These are phyloP conservation scores for Sebastes iracundus DNA, from an alignment of 2,797 vertebrate genomes.

Conservation along the genomic window DNA sequence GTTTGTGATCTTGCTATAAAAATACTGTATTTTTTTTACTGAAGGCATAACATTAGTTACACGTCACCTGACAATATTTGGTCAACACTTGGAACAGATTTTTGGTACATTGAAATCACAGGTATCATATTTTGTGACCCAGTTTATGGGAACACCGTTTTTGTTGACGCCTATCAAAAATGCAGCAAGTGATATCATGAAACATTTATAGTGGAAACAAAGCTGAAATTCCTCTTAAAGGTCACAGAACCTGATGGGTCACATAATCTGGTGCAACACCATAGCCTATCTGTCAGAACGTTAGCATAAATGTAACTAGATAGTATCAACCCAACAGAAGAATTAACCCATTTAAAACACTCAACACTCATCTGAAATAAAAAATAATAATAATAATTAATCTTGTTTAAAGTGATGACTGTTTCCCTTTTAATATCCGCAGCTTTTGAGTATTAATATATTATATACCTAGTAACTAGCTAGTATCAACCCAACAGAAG, in stretches of 20 bases:
- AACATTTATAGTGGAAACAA: neutral
- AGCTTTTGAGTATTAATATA: too few species aligned
- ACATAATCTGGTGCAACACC: neutral
- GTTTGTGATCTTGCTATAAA: neutral
- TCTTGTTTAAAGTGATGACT: neutral
- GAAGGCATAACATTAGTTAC: neutral
- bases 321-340: neutral
- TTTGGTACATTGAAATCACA: neutral
- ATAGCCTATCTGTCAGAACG: neutral
- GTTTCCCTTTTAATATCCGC: neutral
- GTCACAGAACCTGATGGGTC: neutral
- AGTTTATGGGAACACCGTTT: neutral
- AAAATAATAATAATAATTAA: too few species aligned
- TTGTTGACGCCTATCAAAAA: neutral
- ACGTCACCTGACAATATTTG: neutral
- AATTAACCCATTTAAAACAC: neutral
- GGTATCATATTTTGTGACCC: neutral
- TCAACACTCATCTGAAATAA: neutral
- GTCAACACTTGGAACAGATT: neutral
- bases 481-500: too few species aligned
- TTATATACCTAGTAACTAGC: too few species aligned
- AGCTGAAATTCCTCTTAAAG: neutral
- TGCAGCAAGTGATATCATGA: neutral
- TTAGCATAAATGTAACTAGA: neutral
- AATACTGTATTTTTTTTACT: neutral